phyloP scores from a whole-genome alignment of 1,140 invertebrate species.

The Bombus waltoni region DNA sequence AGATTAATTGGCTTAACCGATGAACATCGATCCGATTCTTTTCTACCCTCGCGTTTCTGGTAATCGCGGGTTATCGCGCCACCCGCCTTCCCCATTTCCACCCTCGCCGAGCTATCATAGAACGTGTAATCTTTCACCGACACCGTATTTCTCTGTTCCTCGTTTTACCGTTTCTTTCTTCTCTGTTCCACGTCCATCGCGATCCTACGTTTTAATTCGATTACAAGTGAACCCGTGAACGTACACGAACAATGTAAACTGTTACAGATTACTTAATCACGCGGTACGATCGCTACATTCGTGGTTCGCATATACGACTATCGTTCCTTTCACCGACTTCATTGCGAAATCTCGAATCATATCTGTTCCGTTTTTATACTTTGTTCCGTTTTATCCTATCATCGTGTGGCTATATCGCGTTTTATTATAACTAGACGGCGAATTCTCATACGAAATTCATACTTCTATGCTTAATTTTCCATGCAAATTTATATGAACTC shows the following conservation, averaged over 20 bases:
- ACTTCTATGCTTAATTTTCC: not conserved
- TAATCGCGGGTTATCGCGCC: slow-evolving; percentile 60
- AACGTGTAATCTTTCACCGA: slow-evolving; percentile 45
- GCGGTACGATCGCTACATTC: slow-evolving; percentile 40
- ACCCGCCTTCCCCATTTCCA: slow-evolving; percentile 36
- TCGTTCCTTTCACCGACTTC: not conserved
- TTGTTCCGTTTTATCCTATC: not conserved
- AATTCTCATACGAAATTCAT: not conserved
- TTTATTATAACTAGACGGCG: too few species aligned
- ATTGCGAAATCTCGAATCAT: not conserved
- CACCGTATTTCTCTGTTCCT: slow-evolving; percentile 8
- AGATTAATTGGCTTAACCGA: slow-evolving; percentile 57
- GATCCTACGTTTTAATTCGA: slow-evolving; percentile 37
- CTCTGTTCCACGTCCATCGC: slow-evolving; percentile 5
- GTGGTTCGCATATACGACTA: slow-evolving; percentile 23
- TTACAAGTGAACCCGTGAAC: slow-evolving; percentile 37
- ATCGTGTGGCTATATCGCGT: too few species aligned
- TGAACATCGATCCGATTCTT: slow-evolving; percentile 55
- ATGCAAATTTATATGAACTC: not conserved
- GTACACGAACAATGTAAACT: slow-evolving; percentile 40
- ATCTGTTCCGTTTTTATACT: not conserved
- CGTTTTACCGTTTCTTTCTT: slow-evolving; percentile 14
- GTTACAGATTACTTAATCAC: slow-evolving; percentile 55
- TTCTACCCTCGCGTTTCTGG: slow-evolving; percentile 39
- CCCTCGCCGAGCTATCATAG: slow-evolving; percentile 18